Evolutionary conservation across 2,888 invertebrate species (phyloP).

Genomic region (Trachelus tabidus): DNA sequence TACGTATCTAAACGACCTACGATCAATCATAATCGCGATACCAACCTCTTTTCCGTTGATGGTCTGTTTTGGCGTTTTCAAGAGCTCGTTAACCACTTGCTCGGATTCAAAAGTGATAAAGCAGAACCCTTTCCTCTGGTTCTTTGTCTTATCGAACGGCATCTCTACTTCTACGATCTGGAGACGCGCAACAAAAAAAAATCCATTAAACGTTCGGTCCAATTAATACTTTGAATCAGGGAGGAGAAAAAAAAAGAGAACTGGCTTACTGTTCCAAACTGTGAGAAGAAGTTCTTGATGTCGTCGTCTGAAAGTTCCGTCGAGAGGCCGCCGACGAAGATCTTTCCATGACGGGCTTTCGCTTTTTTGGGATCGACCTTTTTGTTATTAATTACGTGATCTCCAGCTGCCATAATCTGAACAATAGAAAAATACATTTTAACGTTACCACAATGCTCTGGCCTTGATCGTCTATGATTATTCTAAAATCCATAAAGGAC

Average conservation of each 20-base stretch:
- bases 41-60: slow-evolving; percentile 92
- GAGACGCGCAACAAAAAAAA: slow-evolving; percentile 42
- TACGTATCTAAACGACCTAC: not conserved
- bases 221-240: slow-evolving; percentile 4
- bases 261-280: slow-evolving; percentile 89
- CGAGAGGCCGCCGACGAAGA: slow-evolving; percentile 95
- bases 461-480: not conserved
- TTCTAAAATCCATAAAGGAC: slow-evolving; percentile 9
- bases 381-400: slow-evolving; percentile 94
- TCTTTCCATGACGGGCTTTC: slow-evolving; percentile 94
- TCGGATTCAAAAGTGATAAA: slow-evolving; percentile 98
- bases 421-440: not conserved
- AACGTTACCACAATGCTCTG: not conserved
- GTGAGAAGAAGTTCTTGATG: slow-evolving; percentile 91
- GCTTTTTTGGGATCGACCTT: slow-evolving; percentile 97
- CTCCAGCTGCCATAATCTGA: slow-evolving; percentile 78
- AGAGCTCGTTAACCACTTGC: slow-evolving; percentile 90
- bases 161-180: slow-evolving; percentile 96
- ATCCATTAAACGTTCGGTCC: not conserved
- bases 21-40: slow-evolving; percentile 20
- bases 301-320: slow-evolving; percentile 94
- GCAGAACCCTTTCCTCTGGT: slow-evolving; percentile 96
- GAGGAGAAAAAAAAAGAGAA: not conserved
- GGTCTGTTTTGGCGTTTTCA: slow-evolving; percentile 92
- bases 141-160: slow-evolving; percentile 97